Evolutionary conservation across 2,888 invertebrate species (phyloP).

Genomic region (Siphlonurus alternatus): DNA sequence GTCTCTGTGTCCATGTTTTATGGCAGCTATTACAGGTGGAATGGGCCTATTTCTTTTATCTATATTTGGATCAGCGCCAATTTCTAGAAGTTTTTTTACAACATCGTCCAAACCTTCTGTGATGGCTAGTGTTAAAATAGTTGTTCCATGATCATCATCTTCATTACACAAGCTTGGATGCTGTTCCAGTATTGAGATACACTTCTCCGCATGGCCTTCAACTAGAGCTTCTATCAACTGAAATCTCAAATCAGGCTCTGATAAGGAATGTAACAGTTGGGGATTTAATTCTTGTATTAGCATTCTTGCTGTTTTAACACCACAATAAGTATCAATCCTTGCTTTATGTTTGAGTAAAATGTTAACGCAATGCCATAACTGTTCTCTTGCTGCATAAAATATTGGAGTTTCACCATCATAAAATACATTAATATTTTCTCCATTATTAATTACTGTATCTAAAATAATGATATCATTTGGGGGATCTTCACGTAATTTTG

Average conservation of each 20-base stretch:
- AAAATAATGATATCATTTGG: neutral
- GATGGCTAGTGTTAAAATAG: neutral
- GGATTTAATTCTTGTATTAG: neutral
- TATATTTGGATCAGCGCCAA: neutral
- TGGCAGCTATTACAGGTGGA: neutral
- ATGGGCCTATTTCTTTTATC: neutral
- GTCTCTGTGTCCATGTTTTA: neutral
- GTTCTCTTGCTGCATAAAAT: neutral
- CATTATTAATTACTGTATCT: neutral
- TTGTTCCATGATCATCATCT: neutral
- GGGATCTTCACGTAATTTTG: neutral
- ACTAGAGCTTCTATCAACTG: neutral
- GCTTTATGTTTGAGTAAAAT: neutral
- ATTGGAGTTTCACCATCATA: neutral
- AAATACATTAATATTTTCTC: neutral
- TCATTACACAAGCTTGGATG: neutral
- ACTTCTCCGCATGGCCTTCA: neutral
- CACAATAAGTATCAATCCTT: neutral
- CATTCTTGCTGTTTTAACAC: neutral
- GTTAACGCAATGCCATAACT: neutral
- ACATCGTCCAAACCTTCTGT: neutral
- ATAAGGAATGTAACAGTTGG: neutral
- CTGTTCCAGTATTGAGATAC: neutral
- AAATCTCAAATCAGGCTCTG: neutral
- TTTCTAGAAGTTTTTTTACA: neutral